Evolutionary conservation across 2,888 invertebrate species (phyloP), one percentile per base, ranked within the genome.

Genomic region (Dexiosoma caninum): DNA sequence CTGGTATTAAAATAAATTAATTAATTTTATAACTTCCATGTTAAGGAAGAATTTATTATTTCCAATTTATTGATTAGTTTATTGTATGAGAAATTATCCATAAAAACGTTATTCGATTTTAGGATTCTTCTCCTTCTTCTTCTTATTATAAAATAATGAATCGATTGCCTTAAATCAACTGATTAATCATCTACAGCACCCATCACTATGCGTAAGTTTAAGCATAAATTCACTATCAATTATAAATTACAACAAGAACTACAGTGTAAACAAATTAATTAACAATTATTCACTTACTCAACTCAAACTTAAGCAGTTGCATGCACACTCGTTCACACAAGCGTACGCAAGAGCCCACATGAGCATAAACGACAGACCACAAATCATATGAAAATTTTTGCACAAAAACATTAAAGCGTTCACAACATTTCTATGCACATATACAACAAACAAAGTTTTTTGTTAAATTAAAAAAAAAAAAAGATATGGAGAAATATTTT

Each of bases 211-310:
- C 35, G 19, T 44, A 27, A 9, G 46, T 27, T 71, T 62, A 14
- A 40, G 23, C 51, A 53, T 62, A 53, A 55, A 62, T 55, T 74
- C 64, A 51, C 21, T 40, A 75, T 30, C 66, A 75, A 75, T 75
- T 66, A 74, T 40, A 30, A 44, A 55, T 27, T 64, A 42, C 27
- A 35, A 6, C 37, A 55, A 55, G 12, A 55, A 37, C 64, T 44
- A 66, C 57, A 66, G 67, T 75, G 59, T 67, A 75, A 75, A 67
- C 67, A 75, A 67, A 75, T 75, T 67, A 75, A 75, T 75, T 75
- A 75, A 53, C 59, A 75, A 67, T 75, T 75, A 75, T 49, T 16
- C 67, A 67, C 59, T 59, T 67, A 51, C 59, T 67, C 59, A 67
- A 51, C 59, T 67, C 59, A 67, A 75, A 51, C n/a, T 16, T 4